A percentile compares a stretch with the other conserved stretches of the same genome.
These are phyloP conservation scores for Cylindroiulus punctatus DNA, from an alignment of 2,888 invertebrate species.

Conservation along the genomic window DNA sequence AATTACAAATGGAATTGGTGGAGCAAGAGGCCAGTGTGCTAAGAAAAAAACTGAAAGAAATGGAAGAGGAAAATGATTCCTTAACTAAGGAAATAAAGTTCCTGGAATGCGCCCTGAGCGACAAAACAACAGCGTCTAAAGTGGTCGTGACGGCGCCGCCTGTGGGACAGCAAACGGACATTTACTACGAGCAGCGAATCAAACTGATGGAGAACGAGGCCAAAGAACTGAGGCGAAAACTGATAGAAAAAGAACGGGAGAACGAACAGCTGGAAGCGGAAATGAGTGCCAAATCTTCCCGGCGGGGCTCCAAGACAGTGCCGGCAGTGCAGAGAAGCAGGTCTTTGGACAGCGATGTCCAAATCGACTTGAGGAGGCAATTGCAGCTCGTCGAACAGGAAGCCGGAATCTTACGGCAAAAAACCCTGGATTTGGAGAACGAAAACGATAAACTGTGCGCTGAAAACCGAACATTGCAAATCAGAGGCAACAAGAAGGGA, in stretches of 20 bases:
- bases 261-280: slow-evolving; percentile 81
- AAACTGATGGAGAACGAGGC: slow-evolving; percentile 73
- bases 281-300: slow-evolving; percentile 64
- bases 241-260: slow-evolving; percentile 80
- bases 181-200: slow-evolving; percentile 75
- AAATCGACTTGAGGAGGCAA: slow-evolving; percentile 76
- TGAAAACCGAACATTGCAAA: slow-evolving; percentile 78
- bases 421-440: slow-evolving; percentile 71
- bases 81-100: slow-evolving; percentile 78
- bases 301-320: slow-evolving; percentile 62
- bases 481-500: slow-evolving; percentile 64
- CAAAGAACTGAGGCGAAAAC: slow-evolving; percentile 77
- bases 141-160: background rate
- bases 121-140: background rate
- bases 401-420: slow-evolving; percentile 75
- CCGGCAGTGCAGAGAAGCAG: slow-evolving; percentile 63
- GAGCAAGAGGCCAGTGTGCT: slow-evolving; percentile 89
- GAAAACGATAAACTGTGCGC: slow-evolving; percentile 80
- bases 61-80: slow-evolving; percentile 81
- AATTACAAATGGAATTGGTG: slow-evolving; percentile 85
- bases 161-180: slow-evolving; percentile 61
- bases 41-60: slow-evolving; percentile 83
- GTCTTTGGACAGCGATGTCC: slow-evolving; percentile 64
- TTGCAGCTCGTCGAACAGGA: slow-evolving; percentile 82
- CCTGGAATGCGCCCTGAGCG: slow-evolving; percentile 68